phyloP scores from a whole-genome alignment of 2,888 invertebrate species.

The Trachelus tabidus region DNA sequence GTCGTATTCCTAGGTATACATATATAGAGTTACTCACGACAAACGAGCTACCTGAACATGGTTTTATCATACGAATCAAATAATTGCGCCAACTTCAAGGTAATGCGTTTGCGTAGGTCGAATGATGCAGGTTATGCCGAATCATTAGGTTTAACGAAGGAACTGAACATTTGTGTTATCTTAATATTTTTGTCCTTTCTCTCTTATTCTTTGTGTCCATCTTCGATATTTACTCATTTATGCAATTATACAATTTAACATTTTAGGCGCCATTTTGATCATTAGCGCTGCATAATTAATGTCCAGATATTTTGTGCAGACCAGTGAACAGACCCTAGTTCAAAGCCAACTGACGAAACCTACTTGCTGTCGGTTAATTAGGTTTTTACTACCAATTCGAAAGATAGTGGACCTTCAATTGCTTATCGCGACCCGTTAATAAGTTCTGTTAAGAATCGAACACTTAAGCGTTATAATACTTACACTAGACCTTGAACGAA shows the following conservation, averaged over 20 bases:
- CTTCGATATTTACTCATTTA: not conserved
- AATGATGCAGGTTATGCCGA: not conserved
- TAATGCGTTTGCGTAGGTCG: not conserved
- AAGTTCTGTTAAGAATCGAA: not conserved
- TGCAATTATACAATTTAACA: not conserved
- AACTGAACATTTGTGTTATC: not conserved
- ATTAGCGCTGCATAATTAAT: not conserved
- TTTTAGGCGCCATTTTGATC: not conserved
- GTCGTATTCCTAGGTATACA: no score
- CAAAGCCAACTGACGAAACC: not conserved
- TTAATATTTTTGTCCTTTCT: not conserved
- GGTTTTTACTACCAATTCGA: not conserved
- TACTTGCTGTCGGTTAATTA: not conserved
- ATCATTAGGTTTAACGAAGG: not conserved
- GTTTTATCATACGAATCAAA: not conserved
- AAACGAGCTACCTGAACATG: not conserved
- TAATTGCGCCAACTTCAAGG: not conserved
- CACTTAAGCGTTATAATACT: not conserved
- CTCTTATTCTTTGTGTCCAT: not conserved
- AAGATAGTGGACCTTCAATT: not conserved
- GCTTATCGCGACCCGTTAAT: not conserved
- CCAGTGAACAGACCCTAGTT: not conserved
- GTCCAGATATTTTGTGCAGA: not conserved
- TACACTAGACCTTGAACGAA: not conserved
- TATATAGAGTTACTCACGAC: no score